Evolutionary conservation across 2,797 vertebrate genomes (phyloP).

Genomic region (Limnodromus scolopaceus): DNA sequence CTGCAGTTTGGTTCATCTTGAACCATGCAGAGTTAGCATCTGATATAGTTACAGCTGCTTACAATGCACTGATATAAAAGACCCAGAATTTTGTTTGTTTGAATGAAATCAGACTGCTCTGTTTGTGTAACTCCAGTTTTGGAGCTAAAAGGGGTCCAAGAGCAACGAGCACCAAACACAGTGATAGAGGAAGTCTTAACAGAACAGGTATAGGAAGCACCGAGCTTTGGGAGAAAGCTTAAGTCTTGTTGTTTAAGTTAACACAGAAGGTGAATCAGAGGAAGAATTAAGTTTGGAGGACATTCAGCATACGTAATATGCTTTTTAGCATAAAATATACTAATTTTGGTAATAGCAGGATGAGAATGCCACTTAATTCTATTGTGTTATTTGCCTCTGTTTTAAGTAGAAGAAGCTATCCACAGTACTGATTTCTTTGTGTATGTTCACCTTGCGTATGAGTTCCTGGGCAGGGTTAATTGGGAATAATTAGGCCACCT

Average conservation of each 20-base stretch:
- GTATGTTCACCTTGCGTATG: not conserved
- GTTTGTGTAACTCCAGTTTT: not conserved
- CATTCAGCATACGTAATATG: not conserved
- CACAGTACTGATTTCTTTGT: not conserved
- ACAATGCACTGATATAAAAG: not conserved
- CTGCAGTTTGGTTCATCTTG: not conserved
- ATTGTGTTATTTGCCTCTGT: not conserved
- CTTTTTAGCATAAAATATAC: too few relatives aligned
- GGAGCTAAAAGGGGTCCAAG: not conserved
- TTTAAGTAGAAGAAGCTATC: not conserved
- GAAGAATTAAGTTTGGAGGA: not conserved
- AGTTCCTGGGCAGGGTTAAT: constrained; percentile 21
- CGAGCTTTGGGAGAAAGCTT: not conserved
- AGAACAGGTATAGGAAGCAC: not conserved
- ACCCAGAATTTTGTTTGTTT: not conserved
- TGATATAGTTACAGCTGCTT: not conserved
- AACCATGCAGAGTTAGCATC: not conserved
- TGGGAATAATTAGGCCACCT: not conserved
- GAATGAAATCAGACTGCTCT: not conserved
- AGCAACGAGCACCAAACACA: not conserved
- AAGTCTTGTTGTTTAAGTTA: not conserved
- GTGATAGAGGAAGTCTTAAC: not conserved
- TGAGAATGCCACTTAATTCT: not conserved
- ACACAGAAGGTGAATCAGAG: not conserved
- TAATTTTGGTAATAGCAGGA: not conserved